Evolutionary conservation across 2,888 invertebrate species (phyloP).

Genomic region (Monoplex corrugatus): DNA sequence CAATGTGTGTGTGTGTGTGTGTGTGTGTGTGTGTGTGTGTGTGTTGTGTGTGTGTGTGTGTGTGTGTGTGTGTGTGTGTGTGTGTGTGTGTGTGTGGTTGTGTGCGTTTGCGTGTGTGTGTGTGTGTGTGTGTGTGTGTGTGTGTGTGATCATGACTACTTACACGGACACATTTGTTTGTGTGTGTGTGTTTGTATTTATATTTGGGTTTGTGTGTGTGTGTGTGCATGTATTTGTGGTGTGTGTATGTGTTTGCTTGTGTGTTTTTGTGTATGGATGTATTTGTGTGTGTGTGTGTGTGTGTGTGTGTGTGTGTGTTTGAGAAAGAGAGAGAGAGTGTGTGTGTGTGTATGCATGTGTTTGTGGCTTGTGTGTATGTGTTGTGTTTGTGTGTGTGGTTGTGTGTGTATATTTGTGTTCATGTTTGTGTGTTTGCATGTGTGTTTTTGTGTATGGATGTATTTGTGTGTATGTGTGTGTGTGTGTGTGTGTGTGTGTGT

Average conservation of each 20-base stretch:
- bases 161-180: too few species aligned
- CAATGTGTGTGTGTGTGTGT: too few species aligned
- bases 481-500: not conserved
- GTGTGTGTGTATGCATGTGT: not conserved
- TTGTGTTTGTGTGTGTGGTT: not conserved
- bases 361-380: not conserved
- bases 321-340: not conserved
- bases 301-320: not conserved
- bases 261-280: not conserved
- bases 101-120: too few species aligned
- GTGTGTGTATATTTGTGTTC: not conserved
- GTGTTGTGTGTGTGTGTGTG: too few species aligned
- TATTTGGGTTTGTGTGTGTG: not conserved
- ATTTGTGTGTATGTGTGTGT: not conserved
- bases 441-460: not conserved
- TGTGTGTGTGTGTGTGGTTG: too few species aligned
- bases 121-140: too few species aligned
- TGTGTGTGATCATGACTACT: too few species aligned
- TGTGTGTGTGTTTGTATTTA: not conserved
- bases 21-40: too few species aligned
- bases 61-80: too few species aligned
- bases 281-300: not conserved
- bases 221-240: not conserved
- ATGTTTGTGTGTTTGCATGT: not conserved
- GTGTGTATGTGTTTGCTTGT: not conserved